Base-by-base conservation (phyloP, 2,113 vertebrate genomes). In the Pelecanus crispus region DNA sequence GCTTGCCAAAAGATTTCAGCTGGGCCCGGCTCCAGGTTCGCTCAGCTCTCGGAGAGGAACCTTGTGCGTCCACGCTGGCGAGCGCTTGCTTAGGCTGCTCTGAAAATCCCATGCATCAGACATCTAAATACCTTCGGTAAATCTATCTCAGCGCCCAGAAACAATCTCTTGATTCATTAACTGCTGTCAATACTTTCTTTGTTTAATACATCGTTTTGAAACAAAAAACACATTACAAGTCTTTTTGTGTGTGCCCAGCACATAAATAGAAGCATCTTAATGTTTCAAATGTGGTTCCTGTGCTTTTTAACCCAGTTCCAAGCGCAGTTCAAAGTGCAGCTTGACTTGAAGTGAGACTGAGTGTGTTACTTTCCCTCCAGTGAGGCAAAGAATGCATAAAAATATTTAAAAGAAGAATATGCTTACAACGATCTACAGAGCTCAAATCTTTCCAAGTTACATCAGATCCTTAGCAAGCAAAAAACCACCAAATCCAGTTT, bases 161-260 rank as follows among this genome's bases (percentile, higher is more conserved):
- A 97, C 96, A 96, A 96, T 95, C 94, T 90, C 79, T n/a, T 45
- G 7, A 96, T 97, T 97, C 96, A 95, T 85, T 88, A 82, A 67
- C 74, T 22, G 90, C 96, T 93, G 95, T 96, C 95, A 97, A 96
- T 96, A 94, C 94, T 94, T 63, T 20, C 96, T 97, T 97, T 97
- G 96, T 97, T 95, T 72, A 56, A 91, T 36, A 38, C 84, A 49
- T 66, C 0, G 8, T 55, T 44, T 87, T 71, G 91, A 92, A 95
- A 95, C 93, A 95, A 92, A 96, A 96, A 95, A 68, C 93, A 85
- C 94, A 95, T 78, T 91, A 92, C 93, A 3, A 95, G 94, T 31
- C 96, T 85, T 91, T 94, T 92, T 94, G 84, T 91, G 86, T 12
- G 70, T 22, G 84, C 78, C 93, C 94, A 56, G 77, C 36, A 26